Percentiles rank a stretch among this genome's conserved stretches.
Evolutionary conservation across 1,140 invertebrate species (phyloP).

Genomic region (Drosophila ficusphila): DNA sequence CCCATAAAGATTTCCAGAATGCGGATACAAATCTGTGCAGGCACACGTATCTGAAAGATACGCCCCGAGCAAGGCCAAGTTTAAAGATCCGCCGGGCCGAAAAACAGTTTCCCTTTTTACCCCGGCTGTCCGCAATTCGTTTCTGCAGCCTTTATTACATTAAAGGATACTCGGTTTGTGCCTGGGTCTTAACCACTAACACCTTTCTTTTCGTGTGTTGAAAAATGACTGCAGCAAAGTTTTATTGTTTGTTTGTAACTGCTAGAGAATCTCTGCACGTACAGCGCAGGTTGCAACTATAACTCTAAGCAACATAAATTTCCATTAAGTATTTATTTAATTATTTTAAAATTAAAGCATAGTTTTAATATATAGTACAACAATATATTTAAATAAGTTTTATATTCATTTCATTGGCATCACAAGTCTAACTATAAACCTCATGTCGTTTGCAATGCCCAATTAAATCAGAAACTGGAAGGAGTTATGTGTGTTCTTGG

Average conservation of each 20-base stretch:
- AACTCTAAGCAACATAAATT: neutral
- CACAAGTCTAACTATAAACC: no score
- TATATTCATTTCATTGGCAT: no score
- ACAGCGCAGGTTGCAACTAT: neutral
- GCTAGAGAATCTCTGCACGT: conserved; percentile 2
- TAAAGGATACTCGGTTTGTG: conserved; percentile 61
- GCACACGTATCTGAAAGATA: conserved; percentile 40
- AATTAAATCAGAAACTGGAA: neutral
- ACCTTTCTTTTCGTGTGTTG: conserved; percentile 31
- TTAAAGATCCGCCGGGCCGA: conserved; percentile 57
- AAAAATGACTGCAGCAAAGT: conserved; percentile 67
- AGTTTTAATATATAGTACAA: no score
- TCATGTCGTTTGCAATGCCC: no score
- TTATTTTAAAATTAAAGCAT: no score
- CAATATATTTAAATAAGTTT: no score
- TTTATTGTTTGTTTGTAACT: conserved; percentile 57
- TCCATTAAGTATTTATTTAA: neutral
- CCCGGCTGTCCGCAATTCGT: conserved; percentile 1
- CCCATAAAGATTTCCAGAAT: conserved; percentile 65
- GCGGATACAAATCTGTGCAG: conserved; percentile 72
- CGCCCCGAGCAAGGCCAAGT: conserved; percentile 42
- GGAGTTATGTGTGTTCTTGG: conserved; percentile 20
- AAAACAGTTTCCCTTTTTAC: conserved; percentile 24
- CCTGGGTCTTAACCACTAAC: conserved; percentile 34
- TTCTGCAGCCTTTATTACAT: conserved; percentile 61